A percentile compares a stretch with the other conserved stretches of the same genome.
These are phyloP conservation scores for Drosophila pruinosa DNA, from an alignment of 1,140 invertebrate species.

Conservation along the genomic window DNA sequence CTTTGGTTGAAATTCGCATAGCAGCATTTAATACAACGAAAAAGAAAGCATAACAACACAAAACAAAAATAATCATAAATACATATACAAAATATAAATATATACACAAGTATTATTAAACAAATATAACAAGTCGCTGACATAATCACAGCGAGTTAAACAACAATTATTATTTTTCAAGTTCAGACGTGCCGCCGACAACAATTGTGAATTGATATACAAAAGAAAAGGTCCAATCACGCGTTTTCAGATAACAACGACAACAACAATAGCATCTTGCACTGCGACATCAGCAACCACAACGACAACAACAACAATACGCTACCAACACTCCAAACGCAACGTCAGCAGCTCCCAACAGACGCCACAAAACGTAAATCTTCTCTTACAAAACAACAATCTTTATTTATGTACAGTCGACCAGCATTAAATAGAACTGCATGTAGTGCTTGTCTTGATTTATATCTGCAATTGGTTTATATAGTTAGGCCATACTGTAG, in stretches of 20 bases:
- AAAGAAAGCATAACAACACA: neutral
- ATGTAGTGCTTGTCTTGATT: neutral
- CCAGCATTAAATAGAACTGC: neutral
- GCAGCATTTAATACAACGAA: slow-evolving; percentile 31
- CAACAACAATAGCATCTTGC: slow-evolving; percentile 38
- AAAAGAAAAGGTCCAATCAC: slow-evolving; percentile 61
- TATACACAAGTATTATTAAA: slow-evolving; percentile 35
- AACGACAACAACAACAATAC: neutral
- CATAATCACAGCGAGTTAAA: slow-evolving; percentile 55
- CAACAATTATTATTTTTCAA: slow-evolving; percentile 52
- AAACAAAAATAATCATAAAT: neutral
- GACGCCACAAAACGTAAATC: slow-evolving; percentile 69
- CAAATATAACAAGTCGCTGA: slow-evolving; percentile 63
- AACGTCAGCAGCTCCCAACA: slow-evolving; percentile 35
- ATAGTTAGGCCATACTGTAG: neutral
- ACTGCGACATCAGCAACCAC: slow-evolving; percentile 32
- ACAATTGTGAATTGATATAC: slow-evolving; percentile 69
- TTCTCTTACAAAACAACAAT: slow-evolving; percentile 8
- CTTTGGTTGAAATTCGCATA: slow-evolving; percentile 62
- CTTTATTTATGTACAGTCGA: neutral
- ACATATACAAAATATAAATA: slow-evolving; percentile 34
- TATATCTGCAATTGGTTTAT: neutral
- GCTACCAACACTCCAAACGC: slow-evolving; percentile 26
- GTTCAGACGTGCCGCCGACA: slow-evolving; percentile 70
- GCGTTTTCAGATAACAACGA: slow-evolving; percentile 46